Evolutionary conservation across 2,797 vertebrate species (phyloP), one percentile per base, ranked within the genome.

Genomic region (Galago senegalensis): DNA sequence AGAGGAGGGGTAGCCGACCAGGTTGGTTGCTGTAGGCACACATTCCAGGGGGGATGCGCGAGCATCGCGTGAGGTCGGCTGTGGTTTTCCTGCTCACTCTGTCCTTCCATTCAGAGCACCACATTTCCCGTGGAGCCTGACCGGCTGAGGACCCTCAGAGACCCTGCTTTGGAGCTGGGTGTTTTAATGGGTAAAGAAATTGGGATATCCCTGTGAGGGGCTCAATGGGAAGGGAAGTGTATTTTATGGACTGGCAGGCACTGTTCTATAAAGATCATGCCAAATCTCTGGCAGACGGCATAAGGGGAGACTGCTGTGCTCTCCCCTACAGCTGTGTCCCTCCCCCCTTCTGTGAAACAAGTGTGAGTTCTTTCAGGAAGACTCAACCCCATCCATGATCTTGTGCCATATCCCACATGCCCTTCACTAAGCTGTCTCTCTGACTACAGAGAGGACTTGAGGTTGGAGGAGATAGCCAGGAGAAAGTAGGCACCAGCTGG

Each of bases 41-140:
- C 25, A 0, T 3, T 12, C n/a, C 31, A 3, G 3, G 29, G 3
- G 3, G 20, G 40, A 2, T 1, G 0, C 0, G 0, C 1, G 40
- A 0, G 13, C 1, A 2, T 3, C 3, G 0, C 0, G 1, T 18
- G n/a, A 6, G 3, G 0, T 1, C 1, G 11, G 7, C 2, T 6
- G 9, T 23, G 29, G 0, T 7, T 31, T 3, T 10, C 61, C 25
- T 1, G 0, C 3, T 3, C 65, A 9, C 10, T 11, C 25, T 49
- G 0, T 25, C 2, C 20, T 60, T 43, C 46, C 7, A 0, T 5
- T 0, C 0, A 0, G 23, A 40, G 6, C 5, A 18, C 31, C 3
- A 0, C 0, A 0, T 31, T 27, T 10, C 49, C 37, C 27, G 0
- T 11, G 29, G 4, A 1, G 25, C 25, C 12, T 23, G 12, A 1